Evolutionary conservation across 1,140 invertebrate genomes (phyloP).

Genomic region (Teleogryllus occipitalis): DNA sequence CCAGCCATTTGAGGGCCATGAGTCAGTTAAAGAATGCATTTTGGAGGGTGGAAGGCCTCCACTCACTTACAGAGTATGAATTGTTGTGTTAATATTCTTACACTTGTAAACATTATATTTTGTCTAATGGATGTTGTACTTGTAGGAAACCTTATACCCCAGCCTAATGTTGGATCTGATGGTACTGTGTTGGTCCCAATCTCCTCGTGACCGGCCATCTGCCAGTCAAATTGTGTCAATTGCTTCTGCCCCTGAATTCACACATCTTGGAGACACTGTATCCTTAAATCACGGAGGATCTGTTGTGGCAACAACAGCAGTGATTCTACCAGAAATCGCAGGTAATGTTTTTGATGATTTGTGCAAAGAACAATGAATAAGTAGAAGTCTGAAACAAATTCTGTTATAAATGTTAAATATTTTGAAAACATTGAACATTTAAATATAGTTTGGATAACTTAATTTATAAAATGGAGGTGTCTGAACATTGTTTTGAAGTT

Average conservation of each 20-base stretch:
- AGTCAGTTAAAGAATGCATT: constrained; percentile 92
- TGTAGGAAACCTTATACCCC: constrained; percentile 67
- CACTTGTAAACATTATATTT: background rate
- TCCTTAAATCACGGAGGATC: constrained; percentile 50
- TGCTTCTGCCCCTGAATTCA: constrained; percentile 85
- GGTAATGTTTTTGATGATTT: constrained; percentile 6
- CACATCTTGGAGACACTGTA: constrained; percentile 75
- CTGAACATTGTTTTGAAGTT: too few relatives aligned
- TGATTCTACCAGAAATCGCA: constrained; percentile 12
- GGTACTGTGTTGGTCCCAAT: constrained; percentile 90
- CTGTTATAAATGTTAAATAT: too few relatives aligned
- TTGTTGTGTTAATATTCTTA: background rate
- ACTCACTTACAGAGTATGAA: constrained; percentile 63
- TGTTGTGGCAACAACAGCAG: constrained; percentile 43
- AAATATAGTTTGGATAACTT: too few relatives aligned
- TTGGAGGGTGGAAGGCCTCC: constrained; percentile 87
- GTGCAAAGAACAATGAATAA: too few relatives aligned
- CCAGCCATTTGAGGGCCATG: constrained; percentile 90
- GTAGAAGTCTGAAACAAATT: too few relatives aligned
- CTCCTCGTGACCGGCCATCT: constrained; percentile 76
- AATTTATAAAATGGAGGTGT: too few relatives aligned
- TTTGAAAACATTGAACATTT: too few relatives aligned
- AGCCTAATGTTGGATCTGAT: constrained; percentile 89
- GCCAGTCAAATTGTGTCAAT: constrained; percentile 90
- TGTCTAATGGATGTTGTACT: background rate